Percentiles rank a stretch among this genome's conserved stretches.
Evolutionary conservation across 2,888 invertebrate genomes (phyloP).

Genomic region (Malthinus flaveolus): DNA sequence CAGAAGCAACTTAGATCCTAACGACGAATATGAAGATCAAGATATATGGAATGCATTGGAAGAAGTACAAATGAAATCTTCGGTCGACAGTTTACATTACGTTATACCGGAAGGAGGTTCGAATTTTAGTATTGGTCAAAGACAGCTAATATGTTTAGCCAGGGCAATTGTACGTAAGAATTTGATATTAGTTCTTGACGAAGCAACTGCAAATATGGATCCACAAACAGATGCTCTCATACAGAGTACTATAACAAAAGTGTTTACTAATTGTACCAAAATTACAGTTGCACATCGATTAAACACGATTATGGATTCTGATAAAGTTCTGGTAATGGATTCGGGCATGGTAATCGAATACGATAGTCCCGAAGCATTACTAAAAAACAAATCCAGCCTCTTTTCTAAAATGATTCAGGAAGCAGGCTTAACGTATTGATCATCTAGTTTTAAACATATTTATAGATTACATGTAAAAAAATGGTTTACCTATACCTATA

Average conservation of each 20-base stretch:
- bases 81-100: constrained; percentile 55
- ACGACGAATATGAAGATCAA: constrained; percentile 75
- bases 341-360: constrained; percentile 72
- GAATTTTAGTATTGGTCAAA: constrained; percentile 54
- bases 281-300: constrained; percentile 82
- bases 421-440: constrained; percentile 62
- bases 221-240: constrained; percentile 73
- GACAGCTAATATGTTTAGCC: constrained; percentile 70
- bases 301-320: constrained; percentile 83
- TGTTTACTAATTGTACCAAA: constrained; percentile 76
- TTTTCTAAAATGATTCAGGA: constrained; percentile 69
- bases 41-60: constrained; percentile 81
- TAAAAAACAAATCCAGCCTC: constrained; percentile 61
- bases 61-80: constrained; percentile 49
- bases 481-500: too few relatives aligned
- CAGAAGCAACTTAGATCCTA: constrained; percentile 88
- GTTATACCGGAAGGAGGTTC: constrained; percentile 69
- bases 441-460: neutral
- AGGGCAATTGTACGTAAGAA: constrained; percentile 59
- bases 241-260: constrained; percentile 70
- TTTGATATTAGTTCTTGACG: constrained; percentile 55
- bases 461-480: too few relatives aligned
- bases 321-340: constrained; percentile 80
- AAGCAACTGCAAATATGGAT: constrained; percentile 81
- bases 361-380: constrained; percentile 70